A percentile compares a stretch with the other conserved stretches of the same genome.
Conservation (phyloP, 2,797 vertebrate genomes). For the Gobionotothen gibberifrons region DNA sequence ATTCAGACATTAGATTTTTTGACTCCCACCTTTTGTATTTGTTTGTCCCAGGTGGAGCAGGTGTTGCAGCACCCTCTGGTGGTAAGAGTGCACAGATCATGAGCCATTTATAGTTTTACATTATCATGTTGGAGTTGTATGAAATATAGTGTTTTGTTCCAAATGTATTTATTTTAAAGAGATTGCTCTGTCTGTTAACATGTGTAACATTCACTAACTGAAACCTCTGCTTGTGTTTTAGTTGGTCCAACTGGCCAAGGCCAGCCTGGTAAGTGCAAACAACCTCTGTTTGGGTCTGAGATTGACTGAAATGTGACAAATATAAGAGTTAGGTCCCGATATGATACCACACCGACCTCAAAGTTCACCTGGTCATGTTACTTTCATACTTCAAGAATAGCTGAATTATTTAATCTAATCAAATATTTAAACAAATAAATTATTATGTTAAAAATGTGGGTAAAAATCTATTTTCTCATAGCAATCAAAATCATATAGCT, state of each 20-base stretch:
- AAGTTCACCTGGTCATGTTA: not conserved
- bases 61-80: constrained; percentile 46
- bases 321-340: not conserved
- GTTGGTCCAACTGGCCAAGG: constrained; percentile 48
- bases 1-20: not conserved
- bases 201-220: not conserved
- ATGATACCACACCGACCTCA: not conserved
- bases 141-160: not conserved
- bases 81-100: constrained; percentile 39
- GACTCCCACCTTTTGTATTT: constrained; percentile 9
- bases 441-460: not conserved
- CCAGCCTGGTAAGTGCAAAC: constrained; percentile 49
- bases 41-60: constrained; percentile 49
- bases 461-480: not conserved
- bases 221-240: constrained; percentile 33
- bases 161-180: not conserved
- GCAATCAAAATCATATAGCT: not conserved
- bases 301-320: not conserved
- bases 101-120: not conserved
- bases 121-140: not conserved
- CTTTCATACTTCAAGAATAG: not conserved
- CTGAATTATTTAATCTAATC: not conserved
- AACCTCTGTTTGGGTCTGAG: not conserved
- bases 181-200: not conserved
- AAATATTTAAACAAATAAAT: not conserved